Conservation (phyloP, 2,888 invertebrate species). For the Pseudococcus longispinus region DNA sequence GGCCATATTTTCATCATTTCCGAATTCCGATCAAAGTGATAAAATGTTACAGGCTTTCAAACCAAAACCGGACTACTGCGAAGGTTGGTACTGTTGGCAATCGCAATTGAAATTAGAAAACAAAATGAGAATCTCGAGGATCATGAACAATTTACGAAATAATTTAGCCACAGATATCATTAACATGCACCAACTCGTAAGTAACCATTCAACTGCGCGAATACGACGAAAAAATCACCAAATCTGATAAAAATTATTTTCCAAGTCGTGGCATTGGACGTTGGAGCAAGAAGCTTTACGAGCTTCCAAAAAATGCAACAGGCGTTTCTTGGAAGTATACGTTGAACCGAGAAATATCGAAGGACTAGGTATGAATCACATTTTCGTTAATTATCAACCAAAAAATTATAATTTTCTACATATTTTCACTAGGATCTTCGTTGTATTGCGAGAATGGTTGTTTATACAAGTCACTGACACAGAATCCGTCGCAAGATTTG, state of each 20-base stretch:
- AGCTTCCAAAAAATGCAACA: not conserved
- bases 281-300: constrained; percentile 42
- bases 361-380: not conserved
- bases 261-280: constrained; percentile 31
- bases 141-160: not conserved
- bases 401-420: not conserved
- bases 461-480: not conserved
- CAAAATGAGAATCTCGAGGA: not conserved
- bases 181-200: constrained; percentile 15
- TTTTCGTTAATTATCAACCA: not conserved
- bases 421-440: not conserved
- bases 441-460: constrained; percentile 25
- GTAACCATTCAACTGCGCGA: not conserved
- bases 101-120: not conserved
- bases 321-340: not conserved
- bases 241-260: not conserved
- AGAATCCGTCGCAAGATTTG: not conserved
- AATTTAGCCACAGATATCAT: not conserved
- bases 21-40: not conserved
- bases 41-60: not conserved
- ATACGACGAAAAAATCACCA: not conserved
- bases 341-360: not conserved
- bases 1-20: not conserved
- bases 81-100: constrained; percentile 44
- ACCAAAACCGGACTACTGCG: not conserved